Conservation (phyloP, 2,797 vertebrate species). For the Microctenopoma stevenorrisi region DNA sequence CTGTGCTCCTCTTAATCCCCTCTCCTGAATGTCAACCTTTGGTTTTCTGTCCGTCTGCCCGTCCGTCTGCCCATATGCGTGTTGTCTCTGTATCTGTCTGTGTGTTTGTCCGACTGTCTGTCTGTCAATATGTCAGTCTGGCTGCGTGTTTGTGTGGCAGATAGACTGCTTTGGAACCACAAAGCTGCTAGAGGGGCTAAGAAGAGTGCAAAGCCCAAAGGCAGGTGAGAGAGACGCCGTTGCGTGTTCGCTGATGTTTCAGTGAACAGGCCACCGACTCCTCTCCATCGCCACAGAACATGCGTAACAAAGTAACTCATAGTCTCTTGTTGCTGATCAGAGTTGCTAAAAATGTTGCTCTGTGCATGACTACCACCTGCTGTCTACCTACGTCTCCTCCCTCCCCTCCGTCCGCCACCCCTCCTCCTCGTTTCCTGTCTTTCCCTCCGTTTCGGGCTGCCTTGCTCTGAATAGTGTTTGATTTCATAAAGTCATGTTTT, state of each 20-base stretch:
- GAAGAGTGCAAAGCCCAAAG: slow-evolving; percentile 50
- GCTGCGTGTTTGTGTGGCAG: slow-evolving; percentile 24
- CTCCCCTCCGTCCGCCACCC: slow-evolving; percentile 58
- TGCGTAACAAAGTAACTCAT: neutral
- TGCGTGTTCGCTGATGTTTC: neutral
- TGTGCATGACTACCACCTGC: slow-evolving; percentile 77
- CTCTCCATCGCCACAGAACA: neutral
- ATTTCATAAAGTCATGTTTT: slow-evolving; percentile 80
- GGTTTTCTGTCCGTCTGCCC: slow-evolving; percentile 31
- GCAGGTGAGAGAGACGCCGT: slow-evolving; percentile 47
- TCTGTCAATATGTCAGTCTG: slow-evolving; percentile 48
- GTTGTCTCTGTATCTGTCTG: slow-evolving; percentile 32
- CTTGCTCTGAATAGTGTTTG: slow-evolving; percentile 27
- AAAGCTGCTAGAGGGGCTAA: slow-evolving; percentile 22
- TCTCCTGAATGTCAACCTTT: slow-evolving; percentile 44
- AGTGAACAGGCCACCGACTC: neutral
- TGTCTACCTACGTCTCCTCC: slow-evolving; percentile 69
- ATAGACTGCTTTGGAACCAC: neutral
- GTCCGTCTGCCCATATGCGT: slow-evolving; percentile 34
- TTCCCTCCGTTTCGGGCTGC: slow-evolving; percentile 72
- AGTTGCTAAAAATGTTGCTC: slow-evolving; percentile 64
- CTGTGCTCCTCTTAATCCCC: slow-evolving; percentile 1
- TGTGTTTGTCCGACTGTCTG: slow-evolving; percentile 36
- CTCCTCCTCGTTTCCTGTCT: slow-evolving; percentile 68
- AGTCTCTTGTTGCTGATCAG: slow-evolving; percentile 28